These are phyloP conservation scores for Propithecus perrieri DNA, from an alignment of 2,797 vertebrate species.

Conservation along the genomic window DNA sequence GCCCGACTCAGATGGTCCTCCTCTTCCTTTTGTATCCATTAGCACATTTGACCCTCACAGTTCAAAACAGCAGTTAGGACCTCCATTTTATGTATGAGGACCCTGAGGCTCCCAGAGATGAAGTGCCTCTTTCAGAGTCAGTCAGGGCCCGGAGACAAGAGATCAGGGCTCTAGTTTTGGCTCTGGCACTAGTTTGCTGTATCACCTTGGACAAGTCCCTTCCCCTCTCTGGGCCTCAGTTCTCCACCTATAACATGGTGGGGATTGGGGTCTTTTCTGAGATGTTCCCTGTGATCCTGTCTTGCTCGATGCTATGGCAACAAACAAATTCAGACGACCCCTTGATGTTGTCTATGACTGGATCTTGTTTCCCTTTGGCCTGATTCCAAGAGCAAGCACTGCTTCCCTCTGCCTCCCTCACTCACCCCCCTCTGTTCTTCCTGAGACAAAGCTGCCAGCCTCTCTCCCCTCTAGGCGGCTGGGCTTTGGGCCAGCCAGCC, in stretches of 20 bases:
- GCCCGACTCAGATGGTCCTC: neutral
- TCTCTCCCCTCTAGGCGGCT: slow-evolving; percentile 5
- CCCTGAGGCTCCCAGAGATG: neutral
- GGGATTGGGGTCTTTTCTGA: neutral
- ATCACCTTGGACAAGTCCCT: neutral
- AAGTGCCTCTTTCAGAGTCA: neutral
- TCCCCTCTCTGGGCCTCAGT: neutral
- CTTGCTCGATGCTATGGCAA: slow-evolving; percentile 33
- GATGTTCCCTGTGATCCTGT: neutral
- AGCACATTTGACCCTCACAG: neutral
- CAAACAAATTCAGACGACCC: slow-evolving; percentile 25
- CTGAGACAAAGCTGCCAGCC: slow-evolving; percentile 61
- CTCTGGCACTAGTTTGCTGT: neutral
- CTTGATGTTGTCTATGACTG: neutral
- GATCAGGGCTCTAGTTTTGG: neutral
- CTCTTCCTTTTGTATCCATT: neutral
- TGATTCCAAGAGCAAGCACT: slow-evolving; percentile 23
- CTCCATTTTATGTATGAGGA: neutral
- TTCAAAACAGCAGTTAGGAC: neutral
- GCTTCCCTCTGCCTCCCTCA: slow-evolving; percentile 23
- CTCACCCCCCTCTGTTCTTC: neutral
- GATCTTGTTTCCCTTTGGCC: slow-evolving; percentile 64
- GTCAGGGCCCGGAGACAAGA: neutral
- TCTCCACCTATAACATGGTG: neutral
- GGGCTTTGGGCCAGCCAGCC: slow-evolving; percentile 66